Conservation (phyloP, 2,113 vertebrate genomes). For the Lycaon pictus region DNA sequence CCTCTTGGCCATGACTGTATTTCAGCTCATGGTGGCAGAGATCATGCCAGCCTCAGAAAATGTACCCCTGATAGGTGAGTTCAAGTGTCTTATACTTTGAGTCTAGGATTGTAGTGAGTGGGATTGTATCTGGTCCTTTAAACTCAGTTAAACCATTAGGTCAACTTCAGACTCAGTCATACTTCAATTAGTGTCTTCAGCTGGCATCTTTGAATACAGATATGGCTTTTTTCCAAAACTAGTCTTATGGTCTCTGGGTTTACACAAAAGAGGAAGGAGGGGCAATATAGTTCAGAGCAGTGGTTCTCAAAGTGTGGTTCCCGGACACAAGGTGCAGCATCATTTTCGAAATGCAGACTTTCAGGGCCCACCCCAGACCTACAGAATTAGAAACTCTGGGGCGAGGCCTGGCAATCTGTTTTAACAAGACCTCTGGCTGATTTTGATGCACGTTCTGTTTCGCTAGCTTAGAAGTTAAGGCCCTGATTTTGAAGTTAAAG, state of each 20-base stretch:
- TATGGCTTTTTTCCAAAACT: background rate
- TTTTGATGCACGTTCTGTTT: background rate
- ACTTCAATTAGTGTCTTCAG: background rate
- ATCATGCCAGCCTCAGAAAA: constrained; percentile 99
- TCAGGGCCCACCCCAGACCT: background rate
- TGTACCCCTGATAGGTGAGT: constrained; percentile 96
- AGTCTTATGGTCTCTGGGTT: background rate
- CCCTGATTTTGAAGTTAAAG: constrained; percentile 34
- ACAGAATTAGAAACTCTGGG: background rate
- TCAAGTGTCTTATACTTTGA: background rate
- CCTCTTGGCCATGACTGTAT: constrained; percentile 97
- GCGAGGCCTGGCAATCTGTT: background rate
- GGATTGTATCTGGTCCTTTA: background rate
- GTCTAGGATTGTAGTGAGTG: background rate
- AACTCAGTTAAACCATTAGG: background rate
- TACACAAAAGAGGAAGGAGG: background rate
- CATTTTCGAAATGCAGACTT: background rate
- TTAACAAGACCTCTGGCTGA: background rate
- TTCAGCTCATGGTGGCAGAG: constrained; percentile 98
- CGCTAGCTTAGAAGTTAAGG: background rate
- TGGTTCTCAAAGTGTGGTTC: background rate
- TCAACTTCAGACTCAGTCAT: background rate
- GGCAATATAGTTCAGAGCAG: background rate
- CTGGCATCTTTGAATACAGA: background rate
- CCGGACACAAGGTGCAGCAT: too few relatives aligned